phyloP scores from a whole-genome alignment of 2,797 vertebrate species.

The Gadopsis marmoratus region DNA sequence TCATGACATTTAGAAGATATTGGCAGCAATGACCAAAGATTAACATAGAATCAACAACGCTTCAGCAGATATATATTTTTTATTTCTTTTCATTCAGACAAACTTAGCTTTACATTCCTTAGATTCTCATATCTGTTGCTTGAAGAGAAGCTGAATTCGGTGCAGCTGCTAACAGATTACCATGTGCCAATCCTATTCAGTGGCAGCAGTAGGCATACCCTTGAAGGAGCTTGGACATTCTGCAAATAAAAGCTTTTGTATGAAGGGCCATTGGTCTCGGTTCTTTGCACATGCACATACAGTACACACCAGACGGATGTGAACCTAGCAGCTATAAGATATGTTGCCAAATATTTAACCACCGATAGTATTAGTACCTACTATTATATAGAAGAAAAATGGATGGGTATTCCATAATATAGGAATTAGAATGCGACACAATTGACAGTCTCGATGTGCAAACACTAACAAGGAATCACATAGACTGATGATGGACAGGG shows the following conservation, averaged over 20 bases:
- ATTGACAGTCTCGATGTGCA: not conserved
- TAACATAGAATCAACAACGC: constrained; percentile 28
- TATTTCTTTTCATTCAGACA: constrained; percentile 28
- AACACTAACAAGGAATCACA: not conserved
- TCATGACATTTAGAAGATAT: constrained; percentile 34
- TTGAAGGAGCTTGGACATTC: constrained; percentile 55
- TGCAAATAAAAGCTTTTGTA: constrained; percentile 71
- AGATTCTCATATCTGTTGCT: constrained; percentile 19
- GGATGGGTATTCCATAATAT: not conserved
- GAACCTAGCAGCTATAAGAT: not conserved
- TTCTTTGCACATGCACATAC: constrained; percentile 20
- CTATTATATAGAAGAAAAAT: too few species aligned
- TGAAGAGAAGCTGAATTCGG: constrained; percentile 34
- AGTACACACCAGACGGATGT: not conserved
- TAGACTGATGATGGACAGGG: too few species aligned
- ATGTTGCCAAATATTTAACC: not conserved
- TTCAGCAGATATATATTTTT: constrained; percentile 35
- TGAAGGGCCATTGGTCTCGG: constrained; percentile 18
- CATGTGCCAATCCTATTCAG: constrained; percentile 31
- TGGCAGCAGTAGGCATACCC: constrained; percentile 11
- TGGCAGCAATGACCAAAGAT: constrained; percentile 26
- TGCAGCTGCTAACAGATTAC: constrained; percentile 27
- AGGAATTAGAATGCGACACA: not conserved
- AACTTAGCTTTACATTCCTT: constrained; percentile 16
- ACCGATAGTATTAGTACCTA: not conserved